These are phyloP conservation scores for Ormyrus pomaceus DNA, from an alignment of 2,888 invertebrate species.

Conservation along the genomic window DNA sequence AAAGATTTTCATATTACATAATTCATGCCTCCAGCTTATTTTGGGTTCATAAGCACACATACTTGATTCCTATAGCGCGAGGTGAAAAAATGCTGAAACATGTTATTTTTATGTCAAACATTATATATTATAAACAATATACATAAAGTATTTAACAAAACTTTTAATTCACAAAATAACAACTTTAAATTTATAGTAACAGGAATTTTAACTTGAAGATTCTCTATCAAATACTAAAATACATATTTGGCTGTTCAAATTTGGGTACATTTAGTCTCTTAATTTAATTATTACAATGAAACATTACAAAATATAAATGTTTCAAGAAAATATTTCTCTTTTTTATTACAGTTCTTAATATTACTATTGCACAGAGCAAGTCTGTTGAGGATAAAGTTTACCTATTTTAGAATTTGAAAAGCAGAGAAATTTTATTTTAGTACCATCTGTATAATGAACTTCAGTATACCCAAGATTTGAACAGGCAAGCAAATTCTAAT, in stretches of 20 bases:
- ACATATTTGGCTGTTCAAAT: conserved; percentile 53
- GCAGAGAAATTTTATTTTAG: conserved; percentile 66
- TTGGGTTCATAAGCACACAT: conserved; percentile 63
- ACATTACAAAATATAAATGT: not conserved
- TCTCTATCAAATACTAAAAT: conserved; percentile 52
- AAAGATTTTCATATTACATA: conserved; percentile 61
- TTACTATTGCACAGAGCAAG: conserved; percentile 64
- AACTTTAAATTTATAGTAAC: conserved; percentile 38
- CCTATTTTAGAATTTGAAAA: conserved; percentile 61
- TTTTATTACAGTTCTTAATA: conserved; percentile 16
- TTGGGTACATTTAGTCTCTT: conserved; percentile 50
- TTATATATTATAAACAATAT: conserved; percentile 59
- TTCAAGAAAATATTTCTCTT: not conserved
- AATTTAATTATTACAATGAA: conserved; percentile 17
- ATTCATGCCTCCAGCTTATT: conserved; percentile 68
- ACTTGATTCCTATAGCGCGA: conserved; percentile 65
- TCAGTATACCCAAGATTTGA: conserved; percentile 69
- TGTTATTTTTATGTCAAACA: conserved; percentile 62
- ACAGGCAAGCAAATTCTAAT: conserved; percentile 67
- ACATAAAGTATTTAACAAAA: conserved; percentile 58
- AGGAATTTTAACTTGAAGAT: conserved; percentile 34
- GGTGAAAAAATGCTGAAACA: conserved; percentile 74
- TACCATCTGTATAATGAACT: conserved; percentile 64
- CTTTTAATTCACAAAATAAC: conserved; percentile 48
- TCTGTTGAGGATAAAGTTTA: conserved; percentile 51